Evolutionary conservation across 2,888 invertebrate genomes (phyloP).

Genomic region (Scaptomyza tumidula): DNA sequence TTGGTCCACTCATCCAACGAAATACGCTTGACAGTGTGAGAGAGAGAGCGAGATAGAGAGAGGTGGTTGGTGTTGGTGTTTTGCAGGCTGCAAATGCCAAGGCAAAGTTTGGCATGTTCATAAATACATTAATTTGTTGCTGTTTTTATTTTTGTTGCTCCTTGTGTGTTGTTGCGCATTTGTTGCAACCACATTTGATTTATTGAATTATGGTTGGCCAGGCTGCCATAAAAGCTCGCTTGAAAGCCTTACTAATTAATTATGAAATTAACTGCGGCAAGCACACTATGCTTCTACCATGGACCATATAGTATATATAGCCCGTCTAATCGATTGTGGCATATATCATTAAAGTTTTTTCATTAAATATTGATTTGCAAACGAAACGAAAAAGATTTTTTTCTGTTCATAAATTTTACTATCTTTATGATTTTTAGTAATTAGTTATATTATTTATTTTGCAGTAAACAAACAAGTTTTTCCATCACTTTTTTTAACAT

Average conservation of each 20-base stretch:
- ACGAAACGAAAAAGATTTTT: too few species aligned
- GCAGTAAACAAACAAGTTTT: too few species aligned
- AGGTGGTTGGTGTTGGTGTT: constrained; percentile 32
- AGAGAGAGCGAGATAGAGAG: constrained; percentile 7
- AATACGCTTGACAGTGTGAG: constrained; percentile 14
- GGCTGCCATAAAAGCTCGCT: constrained; percentile 68
- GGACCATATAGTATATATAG: too few species aligned
- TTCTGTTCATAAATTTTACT: too few species aligned
- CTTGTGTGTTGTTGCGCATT: constrained; percentile 39
- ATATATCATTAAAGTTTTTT: constrained; percentile 43
- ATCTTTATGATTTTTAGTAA: too few species aligned
- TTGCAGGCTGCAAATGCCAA: constrained; percentile 55
- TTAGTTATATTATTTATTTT: too few species aligned
- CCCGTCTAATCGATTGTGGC: constrained; percentile 24
- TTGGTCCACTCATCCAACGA: constrained; percentile 17
- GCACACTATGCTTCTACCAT: constrained; percentile 3
- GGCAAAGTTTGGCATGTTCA: constrained; percentile 75
- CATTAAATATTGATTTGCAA: constrained; percentile 40
- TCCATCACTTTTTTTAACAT: too few species aligned
- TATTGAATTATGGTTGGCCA: constrained; percentile 75
- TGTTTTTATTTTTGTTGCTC: constrained; percentile 21
- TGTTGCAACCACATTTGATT: constrained; percentile 77
- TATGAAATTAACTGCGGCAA: constrained; percentile 70
- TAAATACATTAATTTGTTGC: constrained; percentile 80
- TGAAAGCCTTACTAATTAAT: constrained; percentile 75